These are phyloP conservation scores for Neosilurus mollespiculum DNA, from an alignment of 2,797 vertebrate species.

Conservation along the genomic window DNA sequence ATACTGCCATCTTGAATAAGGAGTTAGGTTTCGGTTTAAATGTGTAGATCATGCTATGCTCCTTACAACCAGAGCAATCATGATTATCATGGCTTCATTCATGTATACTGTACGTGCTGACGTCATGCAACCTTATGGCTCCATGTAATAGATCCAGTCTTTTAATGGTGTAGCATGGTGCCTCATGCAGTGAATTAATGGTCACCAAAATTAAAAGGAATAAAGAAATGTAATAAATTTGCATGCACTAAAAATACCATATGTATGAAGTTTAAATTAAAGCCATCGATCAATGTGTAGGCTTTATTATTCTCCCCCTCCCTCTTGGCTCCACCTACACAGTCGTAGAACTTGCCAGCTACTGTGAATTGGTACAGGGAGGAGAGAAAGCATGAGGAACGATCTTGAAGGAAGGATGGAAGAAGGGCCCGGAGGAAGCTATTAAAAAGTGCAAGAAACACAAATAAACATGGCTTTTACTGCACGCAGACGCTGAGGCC, in stretches of 20 bases:
- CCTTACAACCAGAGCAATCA: not conserved
- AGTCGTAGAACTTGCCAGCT: constrained; percentile 43
- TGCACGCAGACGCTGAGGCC: constrained; percentile 47
- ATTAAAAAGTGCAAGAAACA: constrained; percentile 57
- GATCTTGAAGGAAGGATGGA: constrained; percentile 40
- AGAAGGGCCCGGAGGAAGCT: constrained; percentile 54
- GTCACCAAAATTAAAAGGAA: constrained; percentile 3
- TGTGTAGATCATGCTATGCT: not conserved
- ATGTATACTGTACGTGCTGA: not conserved
- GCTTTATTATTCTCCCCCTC: constrained; percentile 43
- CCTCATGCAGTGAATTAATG: constrained; percentile 22
- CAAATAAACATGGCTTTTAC: constrained; percentile 62
- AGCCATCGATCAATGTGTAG: constrained; percentile 52
- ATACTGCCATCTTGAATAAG: not conserved
- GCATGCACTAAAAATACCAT: constrained; percentile 47
- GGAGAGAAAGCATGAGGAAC: constrained; percentile 31
- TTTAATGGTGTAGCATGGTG: constrained; percentile 28
- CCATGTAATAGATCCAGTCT: constrained; percentile 18
- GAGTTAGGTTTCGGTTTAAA: not conserved
- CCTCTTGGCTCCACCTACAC: constrained; percentile 42
- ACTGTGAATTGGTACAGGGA: constrained; percentile 31
- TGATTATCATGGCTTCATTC: not conserved
- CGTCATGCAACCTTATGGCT: constrained; percentile 20
- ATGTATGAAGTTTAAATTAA: constrained; percentile 56
- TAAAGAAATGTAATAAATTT: constrained; percentile 21